These are phyloP conservation scores for Tromatobia lineatoria DNA, from an alignment of 2,888 invertebrate species.

Conservation along the genomic window DNA sequence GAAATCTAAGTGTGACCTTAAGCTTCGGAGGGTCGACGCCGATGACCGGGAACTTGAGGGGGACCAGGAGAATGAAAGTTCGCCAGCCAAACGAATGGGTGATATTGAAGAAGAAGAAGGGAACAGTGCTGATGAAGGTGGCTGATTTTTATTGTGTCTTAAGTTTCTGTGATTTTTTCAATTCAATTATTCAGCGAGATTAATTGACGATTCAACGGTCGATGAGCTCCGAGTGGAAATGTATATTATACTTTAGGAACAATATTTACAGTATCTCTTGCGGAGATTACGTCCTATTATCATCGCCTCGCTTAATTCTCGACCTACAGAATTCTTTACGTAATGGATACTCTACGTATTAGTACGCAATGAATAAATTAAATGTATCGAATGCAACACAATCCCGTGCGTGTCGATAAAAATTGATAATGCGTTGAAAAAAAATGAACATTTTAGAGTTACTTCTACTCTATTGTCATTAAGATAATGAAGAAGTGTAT, in stretches of 20 bases:
- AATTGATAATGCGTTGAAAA: neutral
- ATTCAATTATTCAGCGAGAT: neutral
- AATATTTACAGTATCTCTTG: constrained; percentile 12
- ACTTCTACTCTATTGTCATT: neutral
- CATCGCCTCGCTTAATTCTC: constrained; percentile 10
- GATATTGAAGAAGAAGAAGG: constrained; percentile 1
- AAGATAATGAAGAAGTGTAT: neutral
- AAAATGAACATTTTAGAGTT: neutral
- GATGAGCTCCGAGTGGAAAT: neutral
- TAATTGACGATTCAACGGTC: neutral
- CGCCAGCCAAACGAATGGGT: constrained; percentile 4
- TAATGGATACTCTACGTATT: neutral
- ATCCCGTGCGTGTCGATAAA: neutral
- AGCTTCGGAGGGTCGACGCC: neutral
- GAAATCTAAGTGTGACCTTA: constrained; percentile 19
- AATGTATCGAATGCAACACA: neutral
- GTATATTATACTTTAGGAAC: neutral
- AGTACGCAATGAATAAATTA: neutral
- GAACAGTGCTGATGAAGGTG: constrained; percentile 31
- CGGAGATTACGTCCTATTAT: neutral
- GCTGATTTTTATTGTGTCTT: constrained; percentile 30
- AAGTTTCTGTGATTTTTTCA: constrained; percentile 51
- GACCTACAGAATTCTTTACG: constrained; percentile 2
- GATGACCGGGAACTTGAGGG: neutral
- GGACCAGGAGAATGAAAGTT: constrained; percentile 6